These are phyloP conservation scores for Sebastiscus albofasciatus DNA, from an alignment of 2,797 vertebrate genomes.

Conservation along the genomic window DNA sequence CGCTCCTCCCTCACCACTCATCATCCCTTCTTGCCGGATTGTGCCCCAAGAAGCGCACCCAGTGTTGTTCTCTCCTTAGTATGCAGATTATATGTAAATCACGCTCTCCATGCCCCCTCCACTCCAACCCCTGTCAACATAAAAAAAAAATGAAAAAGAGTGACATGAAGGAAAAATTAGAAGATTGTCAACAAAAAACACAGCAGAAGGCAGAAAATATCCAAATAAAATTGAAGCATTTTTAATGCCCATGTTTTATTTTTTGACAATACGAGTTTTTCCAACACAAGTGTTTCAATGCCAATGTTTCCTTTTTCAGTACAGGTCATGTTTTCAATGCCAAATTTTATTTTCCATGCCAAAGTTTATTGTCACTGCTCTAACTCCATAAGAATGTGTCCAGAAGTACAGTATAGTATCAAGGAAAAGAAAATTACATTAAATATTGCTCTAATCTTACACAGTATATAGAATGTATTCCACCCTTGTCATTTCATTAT, in stretches of 20 bases:
- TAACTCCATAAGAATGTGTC: not conserved
- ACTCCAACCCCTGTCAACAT: not conserved
- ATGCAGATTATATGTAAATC: no score
- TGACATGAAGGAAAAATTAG: not conserved
- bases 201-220: not conserved
- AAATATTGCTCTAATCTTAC: not conserved
- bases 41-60: no score
- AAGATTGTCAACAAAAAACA: not conserved
- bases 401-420: not conserved
- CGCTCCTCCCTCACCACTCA: no score
- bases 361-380: not conserved
- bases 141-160: not conserved
- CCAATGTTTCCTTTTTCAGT: not conserved
- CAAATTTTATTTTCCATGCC: not conserved
- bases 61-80: no score
- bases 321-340: not conserved
- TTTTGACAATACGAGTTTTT: not conserved
- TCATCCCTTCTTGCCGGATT: no score
- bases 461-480: not conserved
- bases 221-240: not conserved
- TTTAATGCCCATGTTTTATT: not conserved
- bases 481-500: not conserved
- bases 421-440: not conserved
- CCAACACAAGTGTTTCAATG: not conserved
- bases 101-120: no score